Evolutionary conservation across 1,140 invertebrate species (phyloP), one percentile per base, ranked within the genome.

Genomic region (Leptonema lineaticorne): DNA sequence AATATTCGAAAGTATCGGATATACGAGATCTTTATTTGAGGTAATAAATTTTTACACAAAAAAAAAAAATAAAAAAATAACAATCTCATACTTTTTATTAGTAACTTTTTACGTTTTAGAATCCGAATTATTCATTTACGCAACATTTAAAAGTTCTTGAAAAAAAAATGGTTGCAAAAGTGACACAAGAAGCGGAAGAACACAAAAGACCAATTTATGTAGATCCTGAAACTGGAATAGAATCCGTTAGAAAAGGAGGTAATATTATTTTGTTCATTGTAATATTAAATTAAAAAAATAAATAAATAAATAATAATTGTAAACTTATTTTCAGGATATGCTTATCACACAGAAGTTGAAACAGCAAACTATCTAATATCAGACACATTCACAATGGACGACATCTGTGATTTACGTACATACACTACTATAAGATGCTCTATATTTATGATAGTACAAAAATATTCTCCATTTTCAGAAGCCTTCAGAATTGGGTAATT

Each of bases 291-390:
- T 46, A 16, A 16, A 33, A 33, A 33, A 33, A 6, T 33, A 33
- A 33, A 6, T 33, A 33, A 33, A 6, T 33, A 33, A 33, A 6
- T 33, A 33, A 33, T 33, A 14, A 41, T 41, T 9, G 9, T 41
- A 33, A 6, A 11, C 16, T 14, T 14, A 4, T 41, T 41, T 41
- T 24, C 67, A 78, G 77, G 70, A 20, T 84, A 77, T 57, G 83
- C 82, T 0, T 85, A 81, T 67, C 82, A 84, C 69, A 81, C 81
- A 0, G 82, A 84, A 63, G 77, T 78, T 3, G 79, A 81, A 63
- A 81, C 78, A 2, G 83, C 81, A 0, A 80, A 79, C 53, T 77
- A 79, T n/a, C 73, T 77, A 1, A 81, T 84, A 62, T 77, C 77
- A 0, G 75, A 75, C 20, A 80, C 76, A 0, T 83, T 82, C 53